Conservation (phyloP, 2,888 invertebrate species). For the Meteorus colon region DNA sequence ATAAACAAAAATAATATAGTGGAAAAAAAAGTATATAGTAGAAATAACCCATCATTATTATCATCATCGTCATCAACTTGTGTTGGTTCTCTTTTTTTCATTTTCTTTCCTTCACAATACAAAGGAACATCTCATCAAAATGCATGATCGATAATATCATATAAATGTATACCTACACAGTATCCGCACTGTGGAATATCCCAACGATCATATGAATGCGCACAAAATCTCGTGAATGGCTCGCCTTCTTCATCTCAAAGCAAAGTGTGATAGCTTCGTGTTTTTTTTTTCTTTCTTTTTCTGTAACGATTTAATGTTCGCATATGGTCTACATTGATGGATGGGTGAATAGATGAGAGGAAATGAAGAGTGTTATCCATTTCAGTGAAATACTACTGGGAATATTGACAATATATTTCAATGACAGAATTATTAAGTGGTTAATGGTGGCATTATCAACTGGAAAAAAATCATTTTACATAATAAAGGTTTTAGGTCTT, state of each 20-base stretch:
- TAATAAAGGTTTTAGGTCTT: too few relatives aligned
- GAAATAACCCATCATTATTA: background rate
- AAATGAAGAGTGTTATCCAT: background rate
- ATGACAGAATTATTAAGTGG: too few relatives aligned
- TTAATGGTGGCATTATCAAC: too few relatives aligned
- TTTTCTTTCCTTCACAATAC: background rate
- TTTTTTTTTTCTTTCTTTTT: background rate
- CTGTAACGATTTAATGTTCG: slow-evolving; percentile 5
- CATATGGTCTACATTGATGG: slow-evolving; percentile 4
- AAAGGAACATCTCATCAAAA: slow-evolving; percentile 32
- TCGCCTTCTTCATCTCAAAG: slow-evolving; percentile 43
- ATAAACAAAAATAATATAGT: background rate
- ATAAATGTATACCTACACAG: slow-evolving; percentile 24
- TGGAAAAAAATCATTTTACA: too few relatives aligned
- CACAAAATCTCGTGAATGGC: slow-evolving; percentile 50
- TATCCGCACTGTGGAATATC: too few relatives aligned
- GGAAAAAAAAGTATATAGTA: background rate
- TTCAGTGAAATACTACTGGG: too few relatives aligned
- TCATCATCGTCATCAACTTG: background rate
- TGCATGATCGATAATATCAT: slow-evolving; percentile 48
- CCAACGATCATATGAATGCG: slow-evolving; percentile 46
- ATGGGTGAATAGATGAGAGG: background rate
- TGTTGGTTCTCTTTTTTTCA: background rate
- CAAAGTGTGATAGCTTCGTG: slow-evolving; percentile 9
- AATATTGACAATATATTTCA: too few relatives aligned